phyloP scores from a whole-genome alignment of 2,888 invertebrate genomes.

The Zaprionus obscuricornis region DNA sequence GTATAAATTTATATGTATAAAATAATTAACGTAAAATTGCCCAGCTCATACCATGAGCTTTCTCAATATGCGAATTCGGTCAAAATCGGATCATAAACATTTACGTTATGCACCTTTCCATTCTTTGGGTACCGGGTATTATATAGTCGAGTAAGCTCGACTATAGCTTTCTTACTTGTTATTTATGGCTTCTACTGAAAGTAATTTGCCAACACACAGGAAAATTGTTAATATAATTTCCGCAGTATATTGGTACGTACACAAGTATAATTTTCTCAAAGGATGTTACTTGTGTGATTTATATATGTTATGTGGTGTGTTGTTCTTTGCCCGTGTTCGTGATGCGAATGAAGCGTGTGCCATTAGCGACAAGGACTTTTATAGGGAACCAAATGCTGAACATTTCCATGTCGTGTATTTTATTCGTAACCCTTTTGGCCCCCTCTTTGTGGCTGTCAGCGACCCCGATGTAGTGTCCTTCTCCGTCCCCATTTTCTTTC shows the following conservation, averaged over 20 bases:
- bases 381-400: slow-evolving; percentile 44
- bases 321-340: slow-evolving; percentile 37
- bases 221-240: slow-evolving; percentile 20
- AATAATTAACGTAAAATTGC: no score
- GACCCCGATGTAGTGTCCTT: neutral
- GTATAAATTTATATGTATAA: no score
- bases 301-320: slow-evolving; percentile 29
- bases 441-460: slow-evolving; percentile 17
- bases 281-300: slow-evolving; percentile 27
- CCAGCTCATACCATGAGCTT: no score
- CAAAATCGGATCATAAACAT: no score
- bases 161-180: no score
- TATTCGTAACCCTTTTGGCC: slow-evolving; percentile 29
- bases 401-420: slow-evolving; percentile 27
- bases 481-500: slow-evolving; percentile 2
- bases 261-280: slow-evolving; percentile 2
- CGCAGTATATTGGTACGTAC: neutral
- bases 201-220: slow-evolving; percentile 36
- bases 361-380: slow-evolving; percentile 57
- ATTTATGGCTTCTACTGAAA: slow-evolving; percentile 36
- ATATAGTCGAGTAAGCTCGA: no score
- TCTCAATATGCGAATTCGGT: no score
- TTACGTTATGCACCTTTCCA: no score
- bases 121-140: no score
- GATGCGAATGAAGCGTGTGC: slow-evolving; percentile 63